These are phyloP conservation scores for Cuniculus paca DNA, from an alignment of 2,797 vertebrate species.

Conservation along the genomic window DNA sequence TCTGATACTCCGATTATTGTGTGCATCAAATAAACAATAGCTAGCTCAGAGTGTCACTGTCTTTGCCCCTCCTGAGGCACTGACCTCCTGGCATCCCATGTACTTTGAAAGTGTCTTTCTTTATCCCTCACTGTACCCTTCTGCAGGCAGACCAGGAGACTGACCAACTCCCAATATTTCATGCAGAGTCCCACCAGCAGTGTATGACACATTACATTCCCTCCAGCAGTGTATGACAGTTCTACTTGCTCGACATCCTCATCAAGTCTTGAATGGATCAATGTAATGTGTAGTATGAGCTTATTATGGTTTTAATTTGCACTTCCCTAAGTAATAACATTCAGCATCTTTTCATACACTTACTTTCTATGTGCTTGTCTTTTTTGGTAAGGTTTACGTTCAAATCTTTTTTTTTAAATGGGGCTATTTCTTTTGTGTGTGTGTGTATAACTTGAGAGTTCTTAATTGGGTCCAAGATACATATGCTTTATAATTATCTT, in stretches of 20 bases:
- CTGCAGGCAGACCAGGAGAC: neutral
- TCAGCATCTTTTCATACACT: neutral
- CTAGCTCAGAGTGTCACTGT: neutral
- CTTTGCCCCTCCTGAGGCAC: neutral
- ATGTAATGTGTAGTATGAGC: neutral
- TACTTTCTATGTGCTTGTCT: neutral
- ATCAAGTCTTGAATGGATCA: neutral
- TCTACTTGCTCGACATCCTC: neutral
- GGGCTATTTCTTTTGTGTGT: neutral
- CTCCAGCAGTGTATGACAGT: neutral
- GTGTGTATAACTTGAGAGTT: neutral
- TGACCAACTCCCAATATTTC: neutral
- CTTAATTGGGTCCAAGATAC: neutral
- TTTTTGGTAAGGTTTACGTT: neutral
- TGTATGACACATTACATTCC: neutral
- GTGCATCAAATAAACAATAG: neutral
- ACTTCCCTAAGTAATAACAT: neutral
- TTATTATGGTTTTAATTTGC: neutral
- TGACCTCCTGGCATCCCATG: neutral
- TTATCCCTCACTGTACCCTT: neutral
- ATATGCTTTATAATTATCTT: neutral
- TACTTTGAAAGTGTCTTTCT: neutral
- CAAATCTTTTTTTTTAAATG: neutral
- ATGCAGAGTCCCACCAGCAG: neutral
- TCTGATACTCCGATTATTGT: neutral